Conservation (phyloP, 2,797 vertebrate species). For the Tauraco hartlaubi region DNA sequence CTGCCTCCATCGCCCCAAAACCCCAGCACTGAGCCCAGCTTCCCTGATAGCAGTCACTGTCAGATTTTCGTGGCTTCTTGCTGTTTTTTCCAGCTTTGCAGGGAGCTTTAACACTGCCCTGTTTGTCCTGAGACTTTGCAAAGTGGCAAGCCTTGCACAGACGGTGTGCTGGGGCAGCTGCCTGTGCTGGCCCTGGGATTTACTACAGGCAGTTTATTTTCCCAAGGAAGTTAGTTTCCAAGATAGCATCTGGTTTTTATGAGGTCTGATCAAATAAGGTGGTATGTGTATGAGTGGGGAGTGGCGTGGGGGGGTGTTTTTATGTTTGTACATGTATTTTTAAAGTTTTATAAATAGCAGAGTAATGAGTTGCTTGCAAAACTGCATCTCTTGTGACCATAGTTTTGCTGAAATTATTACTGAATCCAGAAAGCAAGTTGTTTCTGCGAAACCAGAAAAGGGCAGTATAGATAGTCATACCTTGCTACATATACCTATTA, state of each 20-base stretch:
- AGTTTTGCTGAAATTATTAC: conserved; percentile 11
- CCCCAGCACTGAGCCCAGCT: background rate
- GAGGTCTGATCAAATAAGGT: conserved; percentile 60
- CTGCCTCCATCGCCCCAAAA: background rate
- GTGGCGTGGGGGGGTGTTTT: background rate
- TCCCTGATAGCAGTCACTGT: background rate
- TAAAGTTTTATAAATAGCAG: background rate
- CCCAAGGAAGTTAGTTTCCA: conserved; percentile 29
- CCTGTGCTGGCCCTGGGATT: background rate
- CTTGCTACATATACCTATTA: accelerated
- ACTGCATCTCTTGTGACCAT: background rate
- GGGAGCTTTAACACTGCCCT: background rate
- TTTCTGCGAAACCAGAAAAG: background rate
- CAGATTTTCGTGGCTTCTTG: background rate
- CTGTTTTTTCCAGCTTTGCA: background rate
- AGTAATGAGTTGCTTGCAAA: background rate
- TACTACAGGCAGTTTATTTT: conserved; percentile 33
- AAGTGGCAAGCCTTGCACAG: background rate
- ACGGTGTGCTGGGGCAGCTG: background rate
- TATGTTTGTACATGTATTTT: conserved; percentile 28
- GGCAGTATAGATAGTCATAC: background rate
- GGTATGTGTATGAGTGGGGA: background rate
- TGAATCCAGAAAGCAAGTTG: background rate
- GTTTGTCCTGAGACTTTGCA: background rate
- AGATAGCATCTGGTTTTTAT: conserved; percentile 53